Base-by-base conservation (phyloP, 2,888 invertebrate species). In the Parascotia fuliginaria region DNA sequence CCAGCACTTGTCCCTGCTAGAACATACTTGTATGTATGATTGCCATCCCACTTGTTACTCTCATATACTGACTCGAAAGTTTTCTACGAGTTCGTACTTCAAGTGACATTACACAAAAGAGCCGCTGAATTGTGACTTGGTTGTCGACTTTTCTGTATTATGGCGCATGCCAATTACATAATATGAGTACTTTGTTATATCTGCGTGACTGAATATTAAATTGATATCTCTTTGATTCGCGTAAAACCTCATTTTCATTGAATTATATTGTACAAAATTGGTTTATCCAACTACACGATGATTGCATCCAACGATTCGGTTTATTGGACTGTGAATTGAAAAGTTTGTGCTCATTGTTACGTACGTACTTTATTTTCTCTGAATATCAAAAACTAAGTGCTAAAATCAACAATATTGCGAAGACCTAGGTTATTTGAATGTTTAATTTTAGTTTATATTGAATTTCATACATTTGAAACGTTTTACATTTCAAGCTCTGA, bases 21-120 rank as follows among this genome's bases (percentile, higher is more conserved):
- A 68, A 55, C 56, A 60, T 55, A 64, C 60, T 65, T 40, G 39
- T 48, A 55, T 53, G 53, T 61, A 61, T 72, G 76, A 79, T 74
- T 78, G 72, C 74, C 73, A 67, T 61, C 65, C 77, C 65, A 78
- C 75, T 83, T 79, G 76, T 71, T 77, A 77, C 77, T 77, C 77
- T 83, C 76, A 78, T 80, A 79, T 74, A 64, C 70, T 60, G 73
- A 65, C 68, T 79, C 64, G 74, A 79, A 87, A 85, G 70, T 84
- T 85, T 72, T 69, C 65, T 54, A 66, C 68, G 69, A 79, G 72
- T 77, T 73, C 65, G 65, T 75, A 76, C 74, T 81, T 77, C 77
- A 79, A 85, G 81, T 79, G 76, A 75, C 76, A 73, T 83, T 76
- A 78, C 67, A 79, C 77, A 78, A 78, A 80, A 81, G 74, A 75